A percentile compares a stretch with the other conserved stretches of the same genome.
phyloP scores from a whole-genome alignment of 37 sponge, comb jelly and placozoan species.

The Lycopodina hypogea region DNA sequence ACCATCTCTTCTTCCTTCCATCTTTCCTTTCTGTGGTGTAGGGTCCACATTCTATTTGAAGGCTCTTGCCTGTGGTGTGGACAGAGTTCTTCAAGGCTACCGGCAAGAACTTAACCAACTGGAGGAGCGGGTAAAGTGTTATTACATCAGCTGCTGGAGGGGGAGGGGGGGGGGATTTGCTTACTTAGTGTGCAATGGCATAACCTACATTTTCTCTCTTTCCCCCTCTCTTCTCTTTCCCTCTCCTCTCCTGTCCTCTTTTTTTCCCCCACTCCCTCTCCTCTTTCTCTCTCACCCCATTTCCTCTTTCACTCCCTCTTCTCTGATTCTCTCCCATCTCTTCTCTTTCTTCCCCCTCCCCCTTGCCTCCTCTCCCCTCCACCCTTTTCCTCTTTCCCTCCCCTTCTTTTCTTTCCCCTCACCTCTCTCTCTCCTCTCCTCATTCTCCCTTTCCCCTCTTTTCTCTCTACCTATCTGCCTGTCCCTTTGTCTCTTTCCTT shows the following conservation, averaged over 20 bases:
- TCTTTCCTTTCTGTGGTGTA: not conserved
- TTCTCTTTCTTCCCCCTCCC: not conserved
- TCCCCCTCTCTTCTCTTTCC: not conserved
- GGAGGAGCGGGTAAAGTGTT: constrained; percentile 56
- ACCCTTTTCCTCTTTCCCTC: not conserved
- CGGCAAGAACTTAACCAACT: constrained; percentile 48
- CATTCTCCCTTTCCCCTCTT: not conserved
- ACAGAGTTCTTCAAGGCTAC: constrained; percentile 56
- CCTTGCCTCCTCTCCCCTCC: not conserved
- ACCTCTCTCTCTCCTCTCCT: not conserved
- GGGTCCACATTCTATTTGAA: constrained; percentile 40
- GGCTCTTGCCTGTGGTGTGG: constrained; percentile 63
- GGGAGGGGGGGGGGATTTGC: no score
- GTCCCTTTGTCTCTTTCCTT: not conserved
- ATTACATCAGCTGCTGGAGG: not conserved
- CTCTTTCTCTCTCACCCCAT: no score
- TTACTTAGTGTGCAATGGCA: no score
- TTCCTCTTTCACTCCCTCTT: not conserved
- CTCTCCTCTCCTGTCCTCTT: not conserved
- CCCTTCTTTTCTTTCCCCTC: not conserved
- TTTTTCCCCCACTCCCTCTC: not conserved
- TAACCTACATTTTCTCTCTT: no score
- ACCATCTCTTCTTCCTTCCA: no score
- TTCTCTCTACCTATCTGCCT: no score
- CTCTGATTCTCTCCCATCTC: no score